A percentile compares a stretch with the other conserved stretches of the same genome.
Evolutionary conservation across 2,113 vertebrate genomes (phyloP).

Genomic region (Carollia perspicillata): DNA sequence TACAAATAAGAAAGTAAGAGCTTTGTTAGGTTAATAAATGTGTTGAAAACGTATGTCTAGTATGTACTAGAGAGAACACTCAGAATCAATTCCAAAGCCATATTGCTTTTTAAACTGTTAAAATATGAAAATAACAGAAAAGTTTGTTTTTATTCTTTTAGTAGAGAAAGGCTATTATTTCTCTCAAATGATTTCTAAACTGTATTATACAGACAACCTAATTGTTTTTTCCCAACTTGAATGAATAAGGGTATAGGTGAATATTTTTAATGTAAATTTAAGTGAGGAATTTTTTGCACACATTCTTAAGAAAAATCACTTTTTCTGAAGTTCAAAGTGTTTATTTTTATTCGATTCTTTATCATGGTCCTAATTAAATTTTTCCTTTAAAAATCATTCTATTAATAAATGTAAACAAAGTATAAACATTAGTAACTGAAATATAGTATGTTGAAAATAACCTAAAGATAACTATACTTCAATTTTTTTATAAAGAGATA

Average conservation of each 20-base stretch:
- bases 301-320: slow-evolving; percentile 8
- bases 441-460: slow-evolving; percentile 43
- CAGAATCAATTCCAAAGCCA: slow-evolving; percentile 27
- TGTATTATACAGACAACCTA: slow-evolving; percentile 37
- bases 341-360: slow-evolving; percentile 43
- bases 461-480: neutral
- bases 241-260: slow-evolving; percentile 27
- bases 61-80: neutral
- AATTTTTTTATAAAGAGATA: neutral
- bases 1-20: slow-evolving; percentile 5
- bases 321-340: slow-evolving; percentile 39
- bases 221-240: slow-evolving; percentile 38
- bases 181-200: slow-evolving; percentile 37
- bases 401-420: slow-evolving; percentile 45
- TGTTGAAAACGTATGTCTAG: neutral
- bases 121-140: neutral
- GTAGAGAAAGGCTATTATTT: neutral
- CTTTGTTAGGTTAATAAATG: neutral
- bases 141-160: slow-evolving; percentile 21
- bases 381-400: slow-evolving; percentile 52
- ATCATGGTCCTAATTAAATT: slow-evolving; percentile 46
- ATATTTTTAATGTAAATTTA: slow-evolving; percentile 43
- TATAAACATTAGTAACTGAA: slow-evolving; percentile 31
- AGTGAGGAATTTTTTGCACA: slow-evolving; percentile 15
- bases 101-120: slow-evolving; percentile 26